Conservation (phyloP, 2,888 invertebrate genomes). For the Venusia cambrica region DNA sequence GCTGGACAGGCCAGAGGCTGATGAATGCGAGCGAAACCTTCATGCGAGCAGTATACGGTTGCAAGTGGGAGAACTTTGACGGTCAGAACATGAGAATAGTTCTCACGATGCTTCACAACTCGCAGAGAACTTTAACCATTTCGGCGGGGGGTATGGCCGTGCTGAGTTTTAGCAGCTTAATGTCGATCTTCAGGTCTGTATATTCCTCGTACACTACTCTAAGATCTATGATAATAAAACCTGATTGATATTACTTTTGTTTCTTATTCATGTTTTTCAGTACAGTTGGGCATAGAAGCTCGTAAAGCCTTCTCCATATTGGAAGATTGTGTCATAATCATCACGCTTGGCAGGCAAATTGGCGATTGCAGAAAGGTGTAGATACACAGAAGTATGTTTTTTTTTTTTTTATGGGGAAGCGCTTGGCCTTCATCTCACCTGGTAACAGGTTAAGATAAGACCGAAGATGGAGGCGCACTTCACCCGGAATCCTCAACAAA, state of each 20-base stretch:
- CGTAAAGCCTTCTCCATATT: no score
- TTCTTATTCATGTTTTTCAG: no score
- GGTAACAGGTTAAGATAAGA: no score
- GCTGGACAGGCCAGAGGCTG: slow-evolving; percentile 42
- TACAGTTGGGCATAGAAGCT: no score
- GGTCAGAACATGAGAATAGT: slow-evolving; percentile 39
- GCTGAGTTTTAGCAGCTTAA: slow-evolving; percentile 38
- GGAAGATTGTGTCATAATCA: no score
- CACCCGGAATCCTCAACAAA: no score
- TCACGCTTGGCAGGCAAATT: no score
- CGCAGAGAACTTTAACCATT: slow-evolving; percentile 42
- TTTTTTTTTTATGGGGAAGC: no score
- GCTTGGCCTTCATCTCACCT: no score
- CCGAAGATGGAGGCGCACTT: no score
- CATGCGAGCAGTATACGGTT: slow-evolving; percentile 39
- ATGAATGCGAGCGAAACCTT: slow-evolving; percentile 41
- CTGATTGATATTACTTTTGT: neutral
- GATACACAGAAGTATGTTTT: no score
- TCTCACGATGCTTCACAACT: slow-evolving; percentile 39
- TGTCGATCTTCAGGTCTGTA: slow-evolving; percentile 36
- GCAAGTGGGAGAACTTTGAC: slow-evolving; percentile 47
- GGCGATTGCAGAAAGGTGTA: no score
- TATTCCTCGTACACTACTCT: slow-evolving; percentile 48
- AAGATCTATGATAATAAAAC: slow-evolving; percentile 26
- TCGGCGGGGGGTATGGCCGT: slow-evolving; percentile 43